These are phyloP conservation scores for Bombus consobrinus DNA, from an alignment of 1,140 invertebrate species.

Conservation along the genomic window DNA sequence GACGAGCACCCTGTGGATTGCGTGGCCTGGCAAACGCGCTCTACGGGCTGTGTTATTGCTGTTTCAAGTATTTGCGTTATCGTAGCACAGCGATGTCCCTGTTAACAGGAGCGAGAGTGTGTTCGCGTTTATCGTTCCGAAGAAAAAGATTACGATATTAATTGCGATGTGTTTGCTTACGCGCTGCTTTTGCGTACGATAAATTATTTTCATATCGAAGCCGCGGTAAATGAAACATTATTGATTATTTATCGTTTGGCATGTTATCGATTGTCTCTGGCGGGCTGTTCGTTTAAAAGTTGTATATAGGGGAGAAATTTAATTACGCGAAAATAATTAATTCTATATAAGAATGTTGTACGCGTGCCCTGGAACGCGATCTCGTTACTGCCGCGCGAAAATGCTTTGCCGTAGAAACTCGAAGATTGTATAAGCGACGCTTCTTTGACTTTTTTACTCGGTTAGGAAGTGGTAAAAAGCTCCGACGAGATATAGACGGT, in stretches of 20 bases:
- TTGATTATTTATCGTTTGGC: background rate
- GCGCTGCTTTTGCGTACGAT: background rate
- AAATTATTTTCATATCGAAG: background rate
- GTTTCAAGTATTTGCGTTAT: conserved; percentile 44
- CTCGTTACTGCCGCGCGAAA: background rate
- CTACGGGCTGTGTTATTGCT: conserved; percentile 8
- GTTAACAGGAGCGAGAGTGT: background rate
- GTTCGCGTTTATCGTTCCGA: no score
- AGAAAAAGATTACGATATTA: background rate
- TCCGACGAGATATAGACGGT: background rate
- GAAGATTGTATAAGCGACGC: background rate
- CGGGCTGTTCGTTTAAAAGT: background rate
- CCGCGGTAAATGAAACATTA: background rate
- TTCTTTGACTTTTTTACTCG: background rate
- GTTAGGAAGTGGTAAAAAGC: background rate
- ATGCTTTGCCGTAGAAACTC: background rate
- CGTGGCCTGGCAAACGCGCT: no score
- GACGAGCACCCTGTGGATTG: background rate
- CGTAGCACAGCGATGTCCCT: background rate
- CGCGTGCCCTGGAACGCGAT: background rate
- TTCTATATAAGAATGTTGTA: background rate
- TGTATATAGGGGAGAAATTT: background rate
- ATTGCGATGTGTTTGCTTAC: background rate
- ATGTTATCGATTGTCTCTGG: background rate
- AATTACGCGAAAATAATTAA: background rate